Conservation (phyloP, 2,888 invertebrate genomes). For the Drosophila meridionalis region DNA sequence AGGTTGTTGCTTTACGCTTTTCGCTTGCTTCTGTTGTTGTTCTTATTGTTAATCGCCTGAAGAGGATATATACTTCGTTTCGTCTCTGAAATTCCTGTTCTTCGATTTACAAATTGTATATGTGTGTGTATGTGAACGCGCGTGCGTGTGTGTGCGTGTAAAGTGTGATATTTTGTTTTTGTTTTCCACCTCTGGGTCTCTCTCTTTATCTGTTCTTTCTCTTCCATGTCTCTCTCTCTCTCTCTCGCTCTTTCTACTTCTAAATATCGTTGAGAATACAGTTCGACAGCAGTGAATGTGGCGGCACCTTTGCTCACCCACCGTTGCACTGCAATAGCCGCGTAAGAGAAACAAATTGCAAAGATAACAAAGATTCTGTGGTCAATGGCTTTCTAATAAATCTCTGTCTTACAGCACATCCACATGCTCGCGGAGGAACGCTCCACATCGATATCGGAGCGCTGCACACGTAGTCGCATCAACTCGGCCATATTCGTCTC, state of each 20-base stretch:
- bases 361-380: conserved; percentile 14
- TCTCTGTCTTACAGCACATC: conserved; percentile 87
- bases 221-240: conserved; percentile 42
- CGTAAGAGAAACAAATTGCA: conserved; percentile 71
- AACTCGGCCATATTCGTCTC: conserved; percentile 95
- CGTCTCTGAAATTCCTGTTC: conserved; percentile 21
- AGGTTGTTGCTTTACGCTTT: conserved; percentile 49
- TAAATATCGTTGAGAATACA: conserved; percentile 66
- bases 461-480: conserved; percentile 89
- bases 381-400: conserved; percentile 38
- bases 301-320: conserved; percentile 78
- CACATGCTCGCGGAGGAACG: conserved; percentile 90
- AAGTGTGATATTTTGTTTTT: conserved; percentile 30
- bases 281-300: conserved; percentile 85
- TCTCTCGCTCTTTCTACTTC: conserved; percentile 23
- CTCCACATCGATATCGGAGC: conserved; percentile 88
- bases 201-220: conserved; percentile 52
- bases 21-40: conserved; percentile 33
- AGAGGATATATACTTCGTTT: conserved; percentile 31
- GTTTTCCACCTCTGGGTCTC: conserved; percentile 37
- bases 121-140: conserved; percentile 4
- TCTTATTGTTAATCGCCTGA: conserved; percentile 40
- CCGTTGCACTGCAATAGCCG: conserved; percentile 84
- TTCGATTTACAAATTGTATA: conserved; percentile 21
- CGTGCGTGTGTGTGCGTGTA: conserved; percentile 9